Percentiles rank a stretch among this genome's conserved stretches.
These are phyloP conservation scores for Uropetala carovei DNA, from an alignment of 2,888 invertebrate species.

Conservation along the genomic window DNA sequence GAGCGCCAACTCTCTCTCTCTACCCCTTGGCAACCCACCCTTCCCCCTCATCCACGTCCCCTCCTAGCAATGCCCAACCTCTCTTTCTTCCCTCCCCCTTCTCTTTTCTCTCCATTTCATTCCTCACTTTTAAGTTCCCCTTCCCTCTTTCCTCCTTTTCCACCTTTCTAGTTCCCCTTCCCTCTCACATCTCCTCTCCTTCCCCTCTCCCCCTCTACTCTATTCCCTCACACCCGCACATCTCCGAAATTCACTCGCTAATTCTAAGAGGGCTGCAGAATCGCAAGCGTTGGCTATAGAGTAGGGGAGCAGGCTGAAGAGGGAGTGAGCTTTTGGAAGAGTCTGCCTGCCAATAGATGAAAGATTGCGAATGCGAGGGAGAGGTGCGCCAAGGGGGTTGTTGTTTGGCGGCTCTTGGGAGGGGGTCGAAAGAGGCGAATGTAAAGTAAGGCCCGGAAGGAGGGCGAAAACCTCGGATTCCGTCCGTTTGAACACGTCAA, in stretches of 20 bases:
- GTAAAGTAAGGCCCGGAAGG: too few relatives aligned
- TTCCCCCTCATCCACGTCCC: not conserved
- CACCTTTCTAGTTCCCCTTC: too few relatives aligned
- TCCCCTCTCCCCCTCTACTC: not conserved
- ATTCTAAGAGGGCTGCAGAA: not conserved
- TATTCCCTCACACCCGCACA: not conserved
- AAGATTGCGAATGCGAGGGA: conserved; percentile 35
- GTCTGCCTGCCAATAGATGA: conserved; percentile 4
- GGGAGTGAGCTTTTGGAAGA: too few relatives aligned
- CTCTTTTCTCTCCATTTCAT: not conserved
- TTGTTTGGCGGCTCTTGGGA: too few relatives aligned
- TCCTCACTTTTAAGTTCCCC: not conserved
- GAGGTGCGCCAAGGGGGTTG: not conserved
- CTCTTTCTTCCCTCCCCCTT: not conserved
- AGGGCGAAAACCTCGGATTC: too few relatives aligned
- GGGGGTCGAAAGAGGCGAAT: too few relatives aligned
- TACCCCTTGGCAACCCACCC: not conserved
- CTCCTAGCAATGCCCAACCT: not conserved
- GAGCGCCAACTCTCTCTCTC: not conserved
- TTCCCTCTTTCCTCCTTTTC: too few relatives aligned
- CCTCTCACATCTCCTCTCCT: not conserved
- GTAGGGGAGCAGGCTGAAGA: not conserved
- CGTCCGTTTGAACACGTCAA: too few relatives aligned
- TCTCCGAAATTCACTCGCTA: conserved; percentile 30
- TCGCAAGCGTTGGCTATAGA: too few relatives aligned